Base-by-base conservation (phyloP, 2,888 invertebrate species). In the Nomada goodeniana region DNA sequence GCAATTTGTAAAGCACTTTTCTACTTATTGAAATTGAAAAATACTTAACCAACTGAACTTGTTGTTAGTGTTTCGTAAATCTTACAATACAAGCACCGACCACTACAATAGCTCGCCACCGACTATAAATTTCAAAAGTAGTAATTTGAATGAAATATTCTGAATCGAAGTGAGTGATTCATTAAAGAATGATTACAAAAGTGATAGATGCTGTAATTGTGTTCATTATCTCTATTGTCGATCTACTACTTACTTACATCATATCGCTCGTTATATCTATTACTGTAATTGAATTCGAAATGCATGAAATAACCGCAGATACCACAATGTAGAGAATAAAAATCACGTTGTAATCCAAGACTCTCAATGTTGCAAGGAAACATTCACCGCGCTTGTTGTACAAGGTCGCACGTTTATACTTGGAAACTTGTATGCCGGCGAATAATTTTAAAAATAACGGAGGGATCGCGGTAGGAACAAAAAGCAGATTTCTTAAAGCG, bases 321-420 rank as follows among this genome's bases (percentile, higher is more conserved):
- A 80, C 77, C 77, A 55, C 77, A 61, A 69, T 63, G 52, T 63
- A 71, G 60, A 68, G 29, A 67, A 57, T 70, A 79, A 84, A 86
- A 82, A 68, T 55, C 61, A 55, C 59, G 47, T 23, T 55, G 86
- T 86, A 86, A 85, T 64, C 57, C 52, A 81, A 83, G 76, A 72
- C 55, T 57, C 42, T 26, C 67, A 44, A 15, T 23, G 42, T 50
- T n/a, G 78, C 74, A 55, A 72, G 74, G 68, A 69, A 78, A 83
- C 76, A 63, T 72, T 68, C 63, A 15, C 29, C 44, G 68, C 53
- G 5, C 73, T 82, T 55, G 44, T 80, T 64, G n/a, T 59, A 44
- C 61, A 55, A 71, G 67, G 68, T 11, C 68, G 10, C n/a, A 2
- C 36, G 3, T 52, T 36, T 59, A 42, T 36, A 13, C 18, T 57